phyloP scores from a whole-genome alignment of 2,113 vertebrate genomes.

The Ornithorhynchus anatinus region DNA sequence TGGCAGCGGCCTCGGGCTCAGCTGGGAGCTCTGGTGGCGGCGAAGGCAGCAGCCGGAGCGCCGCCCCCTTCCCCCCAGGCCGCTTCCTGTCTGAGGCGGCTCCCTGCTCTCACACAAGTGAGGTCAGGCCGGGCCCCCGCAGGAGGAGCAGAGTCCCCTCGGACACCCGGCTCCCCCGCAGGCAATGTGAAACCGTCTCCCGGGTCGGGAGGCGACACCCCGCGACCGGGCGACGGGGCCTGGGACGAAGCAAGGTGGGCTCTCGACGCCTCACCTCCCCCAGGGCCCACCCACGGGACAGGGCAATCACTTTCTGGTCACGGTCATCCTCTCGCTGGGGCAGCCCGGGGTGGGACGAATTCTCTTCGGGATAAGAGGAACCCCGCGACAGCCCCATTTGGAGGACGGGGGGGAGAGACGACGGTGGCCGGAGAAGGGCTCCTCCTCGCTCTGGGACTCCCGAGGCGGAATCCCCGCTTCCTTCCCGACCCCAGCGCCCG shows the following conservation, averaged over 20 bases:
- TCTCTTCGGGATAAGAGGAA: background rate
- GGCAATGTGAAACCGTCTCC: too few relatives aligned
- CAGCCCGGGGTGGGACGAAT: too few relatives aligned
- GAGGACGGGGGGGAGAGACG: too few relatives aligned
- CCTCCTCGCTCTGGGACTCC: background rate
- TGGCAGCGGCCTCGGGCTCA: background rate
- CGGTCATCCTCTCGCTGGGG: too few relatives aligned
- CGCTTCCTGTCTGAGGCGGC: slow-evolving; percentile 52
- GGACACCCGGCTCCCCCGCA: background rate
- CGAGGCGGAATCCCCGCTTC: background rate
- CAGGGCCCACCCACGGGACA: too few relatives aligned
- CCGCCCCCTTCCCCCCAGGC: slow-evolving; percentile 18
- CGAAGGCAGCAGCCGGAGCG: accelerated
- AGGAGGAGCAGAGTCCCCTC: background rate
- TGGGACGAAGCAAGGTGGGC: too few relatives aligned
- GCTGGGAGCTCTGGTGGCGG: slow-evolving; percentile 12
- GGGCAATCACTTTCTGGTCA: too few relatives aligned
- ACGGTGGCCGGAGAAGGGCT: too few relatives aligned
- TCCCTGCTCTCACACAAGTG: slow-evolving; percentile 31
- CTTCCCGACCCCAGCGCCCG: too few relatives aligned
- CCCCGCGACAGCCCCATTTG: background rate
- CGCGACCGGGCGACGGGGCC: too few relatives aligned
- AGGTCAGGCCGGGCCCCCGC: slow-evolving; percentile 47
- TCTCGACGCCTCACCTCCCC: too few relatives aligned
- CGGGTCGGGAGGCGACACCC: too few relatives aligned